Conservation (phyloP, 2,888 invertebrate species). For the Neria commutata region DNA sequence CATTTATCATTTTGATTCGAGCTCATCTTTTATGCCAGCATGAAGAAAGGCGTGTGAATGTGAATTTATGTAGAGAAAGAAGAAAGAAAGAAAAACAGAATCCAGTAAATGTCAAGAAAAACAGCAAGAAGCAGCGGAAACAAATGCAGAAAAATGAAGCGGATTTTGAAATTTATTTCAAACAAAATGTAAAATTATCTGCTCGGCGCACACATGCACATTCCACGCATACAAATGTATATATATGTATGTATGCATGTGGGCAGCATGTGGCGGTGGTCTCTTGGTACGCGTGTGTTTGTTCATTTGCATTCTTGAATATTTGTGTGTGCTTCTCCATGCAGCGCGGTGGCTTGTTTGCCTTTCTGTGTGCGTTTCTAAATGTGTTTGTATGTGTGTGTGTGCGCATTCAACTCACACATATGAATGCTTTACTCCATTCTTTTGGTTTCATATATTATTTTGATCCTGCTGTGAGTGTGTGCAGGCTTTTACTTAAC, state of each 20-base stretch:
- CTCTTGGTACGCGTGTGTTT: too few relatives aligned
- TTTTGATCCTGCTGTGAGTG: too few relatives aligned
- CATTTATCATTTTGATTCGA: conserved; percentile 22
- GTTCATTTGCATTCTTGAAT: too few relatives aligned
- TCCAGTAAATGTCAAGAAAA: not conserved
- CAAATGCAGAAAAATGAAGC: not conserved
- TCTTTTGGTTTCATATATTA: too few relatives aligned
- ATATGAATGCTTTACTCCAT: too few relatives aligned
- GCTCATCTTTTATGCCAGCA: conserved; percentile 21
- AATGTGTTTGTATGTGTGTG: not conserved
- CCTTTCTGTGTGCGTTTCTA: not conserved
- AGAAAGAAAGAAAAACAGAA: not conserved
- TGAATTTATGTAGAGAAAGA: too few relatives aligned
- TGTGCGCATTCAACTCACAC: too few relatives aligned
- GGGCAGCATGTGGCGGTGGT: too few relatives aligned
- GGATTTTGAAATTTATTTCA: not conserved
- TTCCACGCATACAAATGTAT: not conserved
- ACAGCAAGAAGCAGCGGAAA: not conserved
- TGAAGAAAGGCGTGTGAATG: not conserved
- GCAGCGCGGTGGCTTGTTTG: too few relatives aligned
- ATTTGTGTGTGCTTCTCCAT: too few relatives aligned
- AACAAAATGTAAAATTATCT: not conserved
- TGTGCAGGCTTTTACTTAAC: too few relatives aligned
- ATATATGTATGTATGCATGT: not conserved
- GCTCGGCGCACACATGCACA: too few relatives aligned